These are phyloP conservation scores for Drosophila parvula DNA, from an alignment of 1,140 invertebrate species.

Conservation along the genomic window DNA sequence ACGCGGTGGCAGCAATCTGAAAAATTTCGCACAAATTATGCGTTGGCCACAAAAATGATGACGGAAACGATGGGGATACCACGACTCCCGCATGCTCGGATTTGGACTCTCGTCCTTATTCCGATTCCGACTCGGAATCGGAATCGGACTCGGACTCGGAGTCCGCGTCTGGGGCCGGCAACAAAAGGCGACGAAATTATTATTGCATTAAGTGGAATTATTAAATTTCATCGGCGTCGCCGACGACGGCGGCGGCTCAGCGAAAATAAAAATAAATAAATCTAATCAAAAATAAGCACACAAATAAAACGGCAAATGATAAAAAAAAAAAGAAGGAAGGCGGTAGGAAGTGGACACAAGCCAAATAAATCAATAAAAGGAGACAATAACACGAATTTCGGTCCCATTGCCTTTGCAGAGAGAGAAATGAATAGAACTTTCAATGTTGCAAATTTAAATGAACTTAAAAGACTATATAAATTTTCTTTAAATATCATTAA, in stretches of 20 bases:
- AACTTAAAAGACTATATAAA: no score
- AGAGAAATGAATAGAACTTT: background rate
- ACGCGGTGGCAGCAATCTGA: slow-evolving; percentile 73
- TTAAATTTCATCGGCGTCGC: slow-evolving; percentile 78
- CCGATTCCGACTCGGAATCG: background rate
- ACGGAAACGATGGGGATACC: slow-evolving; percentile 43
- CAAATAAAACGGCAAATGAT: slow-evolving; percentile 77
- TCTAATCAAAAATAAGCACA: slow-evolving; percentile 83
- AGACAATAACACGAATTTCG: slow-evolving; percentile 48
- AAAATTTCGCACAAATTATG: slow-evolving; percentile 83
- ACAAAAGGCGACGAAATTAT: slow-evolving; percentile 82
- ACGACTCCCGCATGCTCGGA: background rate
- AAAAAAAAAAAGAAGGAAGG: slow-evolving; percentile 49
- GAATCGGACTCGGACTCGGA: background rate
- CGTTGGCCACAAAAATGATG: slow-evolving; percentile 75
- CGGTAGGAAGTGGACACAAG: slow-evolving; percentile 24
- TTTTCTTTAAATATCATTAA: no score
- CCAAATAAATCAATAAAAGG: slow-evolving; percentile 60
- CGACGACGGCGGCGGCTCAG: slow-evolving; percentile 56
- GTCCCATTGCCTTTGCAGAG: slow-evolving; percentile 6
- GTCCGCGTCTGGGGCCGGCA: slow-evolving; percentile 33
- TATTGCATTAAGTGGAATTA: slow-evolving; percentile 83
- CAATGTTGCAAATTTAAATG: background rate
- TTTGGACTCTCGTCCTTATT: background rate
- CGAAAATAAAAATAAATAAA: slow-evolving; percentile 82